Percentiles rank a stretch among this genome's conserved stretches.
These are phyloP conservation scores for Sminthurinus signatus DNA, from an alignment of 1,140 invertebrate genomes.

Conservation along the genomic window DNA sequence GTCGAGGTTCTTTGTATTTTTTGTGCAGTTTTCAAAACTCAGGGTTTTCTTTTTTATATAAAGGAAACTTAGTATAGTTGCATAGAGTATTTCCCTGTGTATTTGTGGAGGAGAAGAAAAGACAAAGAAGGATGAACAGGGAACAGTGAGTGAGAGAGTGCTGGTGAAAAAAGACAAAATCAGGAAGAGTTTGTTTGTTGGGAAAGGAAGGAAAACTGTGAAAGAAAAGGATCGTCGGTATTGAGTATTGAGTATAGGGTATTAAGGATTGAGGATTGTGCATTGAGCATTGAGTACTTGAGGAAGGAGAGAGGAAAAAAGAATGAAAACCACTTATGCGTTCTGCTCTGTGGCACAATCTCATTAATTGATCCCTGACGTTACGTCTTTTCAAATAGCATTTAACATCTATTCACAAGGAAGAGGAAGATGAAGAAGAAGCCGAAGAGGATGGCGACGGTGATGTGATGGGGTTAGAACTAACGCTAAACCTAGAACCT, in stretches of 20 bases:
- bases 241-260: neutral
- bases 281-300: no score
- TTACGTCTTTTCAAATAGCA: constrained; percentile 17
- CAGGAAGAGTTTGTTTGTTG: no score
- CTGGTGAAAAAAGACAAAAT: neutral
- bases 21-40: no score
- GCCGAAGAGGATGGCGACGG: no score
- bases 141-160: neutral
- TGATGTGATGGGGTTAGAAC: no score
- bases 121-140: neutral
- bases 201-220: neutral
- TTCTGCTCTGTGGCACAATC: constrained; percentile 18
- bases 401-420: constrained; percentile 13
- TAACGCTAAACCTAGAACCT: no score
- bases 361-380: constrained; percentile 20
- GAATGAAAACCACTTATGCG: constrained; percentile 20
- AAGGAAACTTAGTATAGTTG: no score
- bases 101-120: neutral
- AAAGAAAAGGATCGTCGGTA: neutral
- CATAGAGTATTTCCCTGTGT: no score
- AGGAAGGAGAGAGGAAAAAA: no score
- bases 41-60: no score
- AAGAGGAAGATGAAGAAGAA: neutral
- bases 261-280: no score
- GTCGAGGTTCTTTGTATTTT: no score